Evolutionary conservation across 2,797 vertebrate species (phyloP).

Genomic region (Natrix natrix): DNA sequence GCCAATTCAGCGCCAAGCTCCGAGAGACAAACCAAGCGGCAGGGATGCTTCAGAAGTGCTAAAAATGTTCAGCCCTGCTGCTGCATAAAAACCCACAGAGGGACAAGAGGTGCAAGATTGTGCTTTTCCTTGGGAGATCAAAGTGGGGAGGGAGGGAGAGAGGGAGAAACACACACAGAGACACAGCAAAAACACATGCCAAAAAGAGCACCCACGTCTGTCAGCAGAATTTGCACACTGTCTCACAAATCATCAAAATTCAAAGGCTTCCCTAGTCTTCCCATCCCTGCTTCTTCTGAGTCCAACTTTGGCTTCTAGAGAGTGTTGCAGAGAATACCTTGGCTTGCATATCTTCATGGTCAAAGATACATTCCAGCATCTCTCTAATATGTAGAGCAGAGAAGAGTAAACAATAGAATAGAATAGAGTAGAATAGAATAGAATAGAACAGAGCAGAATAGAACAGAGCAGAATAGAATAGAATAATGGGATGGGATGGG

Average conservation of each 20-base stretch:
- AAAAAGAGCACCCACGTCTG: neutral
- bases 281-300: neutral
- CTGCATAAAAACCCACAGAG: neutral
- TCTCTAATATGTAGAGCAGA: neutral
- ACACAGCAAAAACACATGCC: neutral
- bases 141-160: neutral
- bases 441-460: too few species aligned
- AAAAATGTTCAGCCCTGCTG: neutral
- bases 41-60: neutral
- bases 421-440: too few species aligned
- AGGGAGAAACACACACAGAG: neutral
- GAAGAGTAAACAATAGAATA: too few species aligned
- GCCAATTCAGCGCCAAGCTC: neutral
- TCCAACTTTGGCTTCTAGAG: neutral
- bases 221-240: neutral
- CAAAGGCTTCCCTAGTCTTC: neutral
- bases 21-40: neutral
- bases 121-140: neutral
- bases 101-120: neutral
- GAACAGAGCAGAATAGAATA: too few species aligned
- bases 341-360: neutral
- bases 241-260: neutral
- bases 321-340: neutral
- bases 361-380: neutral
- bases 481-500: too few species aligned